A percentile compares a stretch with the other conserved stretches of the same genome.
phyloP scores from a whole-genome alignment of 1,140 invertebrate species.

The Nomia melanderi region DNA sequence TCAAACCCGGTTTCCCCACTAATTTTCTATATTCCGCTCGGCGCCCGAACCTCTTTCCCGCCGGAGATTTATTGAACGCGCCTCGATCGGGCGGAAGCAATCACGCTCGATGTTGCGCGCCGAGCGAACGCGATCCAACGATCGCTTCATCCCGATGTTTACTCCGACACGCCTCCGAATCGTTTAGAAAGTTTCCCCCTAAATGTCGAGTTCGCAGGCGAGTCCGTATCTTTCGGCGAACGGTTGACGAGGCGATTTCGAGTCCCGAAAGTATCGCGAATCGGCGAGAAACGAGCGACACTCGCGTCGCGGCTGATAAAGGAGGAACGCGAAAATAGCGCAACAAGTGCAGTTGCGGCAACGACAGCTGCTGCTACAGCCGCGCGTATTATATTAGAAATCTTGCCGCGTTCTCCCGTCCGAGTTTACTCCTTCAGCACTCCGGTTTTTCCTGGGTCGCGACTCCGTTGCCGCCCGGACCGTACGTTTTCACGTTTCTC shows the following conservation, averaged over 20 bases:
- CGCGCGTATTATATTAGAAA: conserved; percentile 52
- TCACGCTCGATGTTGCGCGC: background rate
- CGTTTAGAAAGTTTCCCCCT: too few species aligned
- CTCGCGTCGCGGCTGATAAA: conserved; percentile 53
- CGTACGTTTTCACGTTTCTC: conserved; percentile 2
- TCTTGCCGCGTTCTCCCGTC: conserved; percentile 50
- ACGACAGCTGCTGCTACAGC: conserved; percentile 41
- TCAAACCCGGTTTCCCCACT: conserved; percentile 21
- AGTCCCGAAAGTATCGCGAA: background rate
- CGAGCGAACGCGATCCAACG: background rate
- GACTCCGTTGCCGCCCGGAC: background rate
- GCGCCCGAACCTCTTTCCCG: background rate
- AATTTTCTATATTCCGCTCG: conserved; percentile 22
- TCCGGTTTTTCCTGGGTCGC: conserved; percentile 25
- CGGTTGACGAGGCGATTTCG: too few species aligned
- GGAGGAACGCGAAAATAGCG: conserved; percentile 59
- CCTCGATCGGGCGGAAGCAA: background rate
- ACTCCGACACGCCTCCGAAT: too few species aligned
- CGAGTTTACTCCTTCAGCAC: conserved; percentile 50
- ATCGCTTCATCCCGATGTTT: background rate
- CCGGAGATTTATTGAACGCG: conserved; percentile 6
- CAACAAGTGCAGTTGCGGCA: conserved; percentile 66
- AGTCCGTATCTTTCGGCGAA: too few species aligned
- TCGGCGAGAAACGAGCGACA: conserved; percentile 27
- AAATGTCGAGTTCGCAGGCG: too few species aligned